Percentiles rank a stretch among this genome's conserved stretches.
phyloP scores from a whole-genome alignment of 2,888 invertebrate species.

The Chaitophorus viminalis region DNA sequence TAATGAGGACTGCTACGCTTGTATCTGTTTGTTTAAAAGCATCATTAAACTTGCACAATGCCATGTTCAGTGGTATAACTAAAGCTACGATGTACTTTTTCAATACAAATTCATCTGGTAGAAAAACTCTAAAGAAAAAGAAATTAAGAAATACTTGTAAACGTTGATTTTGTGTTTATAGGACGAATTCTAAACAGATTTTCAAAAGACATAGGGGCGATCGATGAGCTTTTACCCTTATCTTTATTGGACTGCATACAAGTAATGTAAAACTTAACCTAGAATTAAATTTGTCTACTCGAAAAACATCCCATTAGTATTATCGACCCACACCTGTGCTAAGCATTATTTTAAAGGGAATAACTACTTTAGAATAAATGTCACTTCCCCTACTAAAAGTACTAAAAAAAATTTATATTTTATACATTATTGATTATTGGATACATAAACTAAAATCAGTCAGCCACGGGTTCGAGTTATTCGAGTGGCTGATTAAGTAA shows the following conservation, averaged over 20 bases:
- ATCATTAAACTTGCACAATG: conserved; percentile 81
- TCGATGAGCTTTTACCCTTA: conserved; percentile 47
- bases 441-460: not conserved
- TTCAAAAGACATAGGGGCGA: conserved; percentile 62
- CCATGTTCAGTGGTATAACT: conserved; percentile 83
- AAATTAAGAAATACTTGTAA: not conserved
- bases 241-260: conserved; percentile 34
- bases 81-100: conserved; percentile 87
- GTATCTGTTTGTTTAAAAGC: conserved; percentile 82
- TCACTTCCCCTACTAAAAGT: conserved; percentile 31
- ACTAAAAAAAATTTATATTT: not conserved
- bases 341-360: too few species aligned
- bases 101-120: conserved; percentile 84
- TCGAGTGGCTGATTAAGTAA: not conserved
- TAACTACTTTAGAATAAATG: not conserved
- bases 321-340: too few species aligned
- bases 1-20: conserved; percentile 75
- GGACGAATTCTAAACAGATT: conserved; percentile 63
- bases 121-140: not conserved
- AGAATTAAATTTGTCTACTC: too few species aligned
- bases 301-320: too few species aligned
- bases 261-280: not conserved
- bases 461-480: not conserved
- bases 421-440: too few species aligned
- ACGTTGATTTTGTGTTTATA: not conserved